These are phyloP conservation scores for Heliconius melpomene DNA, from an alignment of 1,140 invertebrate genomes.

Conservation along the genomic window DNA sequence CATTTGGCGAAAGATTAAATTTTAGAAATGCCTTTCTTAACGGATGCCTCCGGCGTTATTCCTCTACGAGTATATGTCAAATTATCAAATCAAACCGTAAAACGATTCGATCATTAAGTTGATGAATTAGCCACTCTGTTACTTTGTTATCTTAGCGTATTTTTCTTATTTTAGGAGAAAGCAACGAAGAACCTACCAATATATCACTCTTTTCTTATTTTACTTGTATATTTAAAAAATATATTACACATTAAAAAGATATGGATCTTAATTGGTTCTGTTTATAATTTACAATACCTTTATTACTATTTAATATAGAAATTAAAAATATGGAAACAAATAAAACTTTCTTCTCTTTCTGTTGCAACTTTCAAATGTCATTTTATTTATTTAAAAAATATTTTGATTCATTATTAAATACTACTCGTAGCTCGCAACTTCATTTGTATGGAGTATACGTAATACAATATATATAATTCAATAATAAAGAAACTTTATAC, in stretches of 20 bases:
- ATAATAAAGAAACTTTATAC: no score
- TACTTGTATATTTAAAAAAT: background rate
- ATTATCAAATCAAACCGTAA: slow-evolving; percentile 6
- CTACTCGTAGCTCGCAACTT: no score
- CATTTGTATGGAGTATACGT: no score
- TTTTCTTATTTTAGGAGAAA: slow-evolving; percentile 6
- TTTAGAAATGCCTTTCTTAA: background rate
- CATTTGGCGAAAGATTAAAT: background rate
- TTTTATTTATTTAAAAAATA: no score
- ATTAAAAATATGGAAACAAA: background rate
- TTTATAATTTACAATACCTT: background rate
- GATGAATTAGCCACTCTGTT: slow-evolving; percentile 6
- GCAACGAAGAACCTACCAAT: background rate
- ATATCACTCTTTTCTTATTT: slow-evolving; percentile 3
- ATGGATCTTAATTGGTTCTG: background rate
- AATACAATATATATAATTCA: no score
- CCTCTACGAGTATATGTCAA: background rate
- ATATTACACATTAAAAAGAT: background rate
- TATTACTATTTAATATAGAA: background rate
- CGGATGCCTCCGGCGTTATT: background rate
- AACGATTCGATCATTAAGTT: slow-evolving; percentile 4
- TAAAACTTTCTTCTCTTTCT: no score
- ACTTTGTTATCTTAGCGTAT: background rate
- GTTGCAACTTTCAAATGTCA: no score
- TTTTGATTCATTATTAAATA: no score